These are phyloP conservation scores for Anthonomus grandis DNA, from an alignment of 1,140 invertebrate species.

Conservation along the genomic window DNA sequence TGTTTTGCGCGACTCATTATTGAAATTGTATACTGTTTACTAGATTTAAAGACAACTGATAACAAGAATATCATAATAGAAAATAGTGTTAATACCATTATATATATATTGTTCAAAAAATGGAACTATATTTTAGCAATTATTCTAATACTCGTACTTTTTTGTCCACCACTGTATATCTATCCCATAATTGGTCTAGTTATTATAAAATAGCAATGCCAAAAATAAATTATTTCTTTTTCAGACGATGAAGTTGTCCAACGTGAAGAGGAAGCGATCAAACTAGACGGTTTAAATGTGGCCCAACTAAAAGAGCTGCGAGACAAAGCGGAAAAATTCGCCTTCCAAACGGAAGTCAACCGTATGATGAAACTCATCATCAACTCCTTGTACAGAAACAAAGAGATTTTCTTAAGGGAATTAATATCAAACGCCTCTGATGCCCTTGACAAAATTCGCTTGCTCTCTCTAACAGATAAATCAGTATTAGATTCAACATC, in stretches of 20 bases:
- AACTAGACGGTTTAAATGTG: slow-evolving; percentile 91
- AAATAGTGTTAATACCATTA: too few relatives aligned
- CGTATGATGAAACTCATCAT: slow-evolving; percentile 99
- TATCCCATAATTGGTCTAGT: too few relatives aligned
- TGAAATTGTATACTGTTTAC: too few relatives aligned
- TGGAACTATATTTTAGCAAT: too few relatives aligned
- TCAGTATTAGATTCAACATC: slow-evolving; percentile 71
- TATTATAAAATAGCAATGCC: too few relatives aligned
- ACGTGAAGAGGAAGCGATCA: slow-evolving; percentile 95
- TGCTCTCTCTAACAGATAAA: slow-evolving; percentile 87
- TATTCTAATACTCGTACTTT: too few relatives aligned
- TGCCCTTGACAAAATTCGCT: slow-evolving; percentile 91
- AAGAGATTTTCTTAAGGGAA: slow-evolving; percentile 98
- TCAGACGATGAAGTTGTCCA: slow-evolving; percentile 74
- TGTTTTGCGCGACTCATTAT: too few relatives aligned
- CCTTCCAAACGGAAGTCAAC: slow-evolving; percentile 96
- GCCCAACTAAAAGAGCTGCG: slow-evolving; percentile 89
- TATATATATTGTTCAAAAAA: too few relatives aligned
- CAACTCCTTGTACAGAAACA: slow-evolving; percentile 96
- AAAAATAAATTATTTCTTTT: slow-evolving; percentile 24
- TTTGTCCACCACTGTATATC: too few relatives aligned
- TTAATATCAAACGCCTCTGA: slow-evolving; percentile 97
- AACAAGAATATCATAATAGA: too few relatives aligned
- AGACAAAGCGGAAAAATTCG: slow-evolving; percentile 89
- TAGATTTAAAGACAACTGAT: too few relatives aligned